Evolutionary conservation across 2,797 vertebrate species (phyloP).

Genomic region (Cephalopachus bancanus): DNA sequence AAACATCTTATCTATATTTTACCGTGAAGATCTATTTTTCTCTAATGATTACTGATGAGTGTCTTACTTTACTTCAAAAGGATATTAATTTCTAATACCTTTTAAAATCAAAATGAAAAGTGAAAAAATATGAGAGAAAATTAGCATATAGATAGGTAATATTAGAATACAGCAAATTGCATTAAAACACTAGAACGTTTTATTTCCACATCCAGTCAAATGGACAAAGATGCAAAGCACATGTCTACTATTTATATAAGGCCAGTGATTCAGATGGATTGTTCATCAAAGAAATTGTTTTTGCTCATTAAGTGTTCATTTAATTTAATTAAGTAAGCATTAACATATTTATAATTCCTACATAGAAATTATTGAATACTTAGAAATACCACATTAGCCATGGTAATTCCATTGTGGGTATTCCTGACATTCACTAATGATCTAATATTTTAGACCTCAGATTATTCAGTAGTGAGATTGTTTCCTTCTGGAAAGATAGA

Average conservation of each 20-base stretch:
- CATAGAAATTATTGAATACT: slow-evolving; percentile 49
- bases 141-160: not conserved
- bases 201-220: slow-evolving; percentile 47
- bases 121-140: not conserved
- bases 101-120: slow-evolving; percentile 31
- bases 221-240: not conserved
- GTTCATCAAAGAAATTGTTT: slow-evolving; percentile 40
- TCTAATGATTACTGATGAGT: not conserved
- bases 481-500: not conserved
- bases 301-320: slow-evolving; percentile 59
- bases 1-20: not conserved
- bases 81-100: not conserved
- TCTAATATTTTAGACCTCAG: not conserved
- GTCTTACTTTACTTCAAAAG: not conserved
- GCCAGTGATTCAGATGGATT: not conserved
- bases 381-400: slow-evolving; percentile 54
- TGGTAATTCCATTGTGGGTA: not conserved
- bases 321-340: slow-evolving; percentile 70
- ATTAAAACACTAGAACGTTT: not conserved
- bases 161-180: not conserved
- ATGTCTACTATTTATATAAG: not conserved
- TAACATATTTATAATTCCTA: slow-evolving; percentile 74
- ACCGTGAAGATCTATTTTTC: not conserved
- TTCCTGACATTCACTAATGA: slow-evolving; percentile 14
- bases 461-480: not conserved